These are phyloP conservation scores for Larimichthys crocea DNA, from an alignment of 2,113 vertebrate genomes.

Conservation along the genomic window DNA sequence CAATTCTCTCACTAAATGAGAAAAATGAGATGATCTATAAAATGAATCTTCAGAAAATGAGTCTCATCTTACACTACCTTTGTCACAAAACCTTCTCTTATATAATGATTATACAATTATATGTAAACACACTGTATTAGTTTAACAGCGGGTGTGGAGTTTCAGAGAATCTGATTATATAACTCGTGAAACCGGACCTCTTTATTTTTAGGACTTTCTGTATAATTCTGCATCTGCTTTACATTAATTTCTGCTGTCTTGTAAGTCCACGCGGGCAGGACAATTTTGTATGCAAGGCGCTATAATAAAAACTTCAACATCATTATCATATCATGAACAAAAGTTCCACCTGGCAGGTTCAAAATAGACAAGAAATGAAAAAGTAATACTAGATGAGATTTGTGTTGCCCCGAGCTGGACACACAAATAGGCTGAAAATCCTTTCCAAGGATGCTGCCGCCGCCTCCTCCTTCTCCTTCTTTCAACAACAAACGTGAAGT, in stretches of 20 bases:
- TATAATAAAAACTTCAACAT: slow-evolving; percentile 9
- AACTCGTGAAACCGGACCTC: neutral
- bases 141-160: neutral
- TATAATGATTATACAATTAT: neutral
- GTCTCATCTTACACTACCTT: no score
- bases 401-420: slow-evolving; percentile 43
- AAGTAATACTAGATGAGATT: slow-evolving; percentile 43
- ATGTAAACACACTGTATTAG: neutral
- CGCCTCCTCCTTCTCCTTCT: slow-evolving; percentile 7
- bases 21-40: no score
- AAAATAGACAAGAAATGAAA: slow-evolving; percentile 31
- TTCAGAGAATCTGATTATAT: neutral
- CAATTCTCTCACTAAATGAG: no score
- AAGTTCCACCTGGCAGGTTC: slow-evolving; percentile 36
- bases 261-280: neutral
- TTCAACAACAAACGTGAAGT: slow-evolving; percentile 45
- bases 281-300: slow-evolving; percentile 39
- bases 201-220: neutral
- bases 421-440: slow-evolving; percentile 29
- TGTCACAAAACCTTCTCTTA: neutral
- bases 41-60: no score
- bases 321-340: slow-evolving; percentile 35
- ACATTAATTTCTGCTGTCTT: neutral
- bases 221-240: neutral
- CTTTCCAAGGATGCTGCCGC: slow-evolving; percentile 45